Percentiles rank a stretch among this genome's conserved stretches.
Evolutionary conservation across 2,797 vertebrate genomes (phyloP).

Genomic region (Eulemur mongoz): DNA sequence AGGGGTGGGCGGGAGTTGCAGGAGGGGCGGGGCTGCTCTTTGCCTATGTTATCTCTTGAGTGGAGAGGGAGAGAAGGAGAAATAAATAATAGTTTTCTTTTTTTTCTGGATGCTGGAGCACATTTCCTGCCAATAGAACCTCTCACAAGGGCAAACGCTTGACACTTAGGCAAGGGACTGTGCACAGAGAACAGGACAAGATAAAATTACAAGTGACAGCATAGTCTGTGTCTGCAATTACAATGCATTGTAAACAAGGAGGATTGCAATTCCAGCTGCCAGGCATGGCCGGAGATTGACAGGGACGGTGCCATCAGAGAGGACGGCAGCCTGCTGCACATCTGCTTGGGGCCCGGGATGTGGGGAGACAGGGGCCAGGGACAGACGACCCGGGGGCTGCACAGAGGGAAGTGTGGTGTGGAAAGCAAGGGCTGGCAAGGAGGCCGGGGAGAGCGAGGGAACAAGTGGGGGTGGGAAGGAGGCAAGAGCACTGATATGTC

Average conservation of each 20-base stretch:
- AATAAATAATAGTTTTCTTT: slow-evolving; percentile 35
- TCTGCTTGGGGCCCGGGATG: not conserved
- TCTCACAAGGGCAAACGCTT: slow-evolving; percentile 69
- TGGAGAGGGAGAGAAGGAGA: not conserved
- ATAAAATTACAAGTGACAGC: slow-evolving; percentile 84
- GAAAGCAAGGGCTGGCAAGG: not conserved
- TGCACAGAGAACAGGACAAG: slow-evolving; percentile 74
- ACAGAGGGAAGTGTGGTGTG: not conserved
- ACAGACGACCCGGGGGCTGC: not conserved
- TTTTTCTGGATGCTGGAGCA: slow-evolving; percentile 22
- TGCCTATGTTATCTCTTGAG: not conserved
- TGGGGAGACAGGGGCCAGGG: not conserved
- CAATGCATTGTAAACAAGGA: slow-evolving; percentile 83
- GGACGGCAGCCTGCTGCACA: not conserved
- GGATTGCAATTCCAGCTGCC: slow-evolving; percentile 74
- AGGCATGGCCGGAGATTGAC: slow-evolving; percentile 73
- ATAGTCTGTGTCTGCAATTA: slow-evolving; percentile 81
- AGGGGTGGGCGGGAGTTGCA: fast-evolving
- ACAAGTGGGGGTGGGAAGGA: not conserved
- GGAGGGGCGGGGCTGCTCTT: not conserved
- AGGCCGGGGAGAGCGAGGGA: not conserved
- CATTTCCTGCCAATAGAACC: slow-evolving; percentile 53
- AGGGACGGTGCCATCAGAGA: not conserved
- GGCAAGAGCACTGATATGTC: not conserved
- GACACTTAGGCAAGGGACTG: slow-evolving; percentile 76